These are phyloP conservation scores for Bombus pascuorum DNA, from an alignment of 1,140 invertebrate genomes.

Conservation along the genomic window DNA sequence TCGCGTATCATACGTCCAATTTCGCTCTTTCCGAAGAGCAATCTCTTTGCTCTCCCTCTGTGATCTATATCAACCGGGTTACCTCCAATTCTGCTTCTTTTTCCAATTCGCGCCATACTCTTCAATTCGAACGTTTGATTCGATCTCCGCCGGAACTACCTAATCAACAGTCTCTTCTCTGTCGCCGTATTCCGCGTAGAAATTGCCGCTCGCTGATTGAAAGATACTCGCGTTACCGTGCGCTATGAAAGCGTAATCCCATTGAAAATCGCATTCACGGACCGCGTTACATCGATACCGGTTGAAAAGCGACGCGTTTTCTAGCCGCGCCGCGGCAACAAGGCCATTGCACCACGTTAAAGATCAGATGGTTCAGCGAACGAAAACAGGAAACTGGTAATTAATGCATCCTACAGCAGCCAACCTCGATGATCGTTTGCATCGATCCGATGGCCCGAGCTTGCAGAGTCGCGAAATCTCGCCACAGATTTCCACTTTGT, in stretches of 20 bases:
- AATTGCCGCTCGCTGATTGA: background rate
- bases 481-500: too few species aligned
- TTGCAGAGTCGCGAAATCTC: too few species aligned
- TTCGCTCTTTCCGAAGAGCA: too few species aligned
- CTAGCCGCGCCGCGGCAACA: background rate
- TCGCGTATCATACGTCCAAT: too few species aligned
- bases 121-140: background rate
- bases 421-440: too few species aligned
- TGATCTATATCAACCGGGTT: too few species aligned
- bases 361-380: background rate
- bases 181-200: background rate
- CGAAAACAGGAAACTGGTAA: constrained; percentile 6
- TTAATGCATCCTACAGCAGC: background rate
- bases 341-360: too few species aligned
- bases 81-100: background rate
- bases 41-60: too few species aligned
- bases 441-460: too few species aligned
- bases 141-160: background rate
- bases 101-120: background rate
- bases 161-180: background rate
- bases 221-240: background rate
- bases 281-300: background rate
- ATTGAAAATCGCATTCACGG: background rate
- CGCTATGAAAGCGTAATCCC: background rate
- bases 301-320: background rate